These are phyloP conservation scores for Oreochromis mossambicus DNA, from an alignment of 2,797 vertebrate species.

Conservation along the genomic window DNA sequence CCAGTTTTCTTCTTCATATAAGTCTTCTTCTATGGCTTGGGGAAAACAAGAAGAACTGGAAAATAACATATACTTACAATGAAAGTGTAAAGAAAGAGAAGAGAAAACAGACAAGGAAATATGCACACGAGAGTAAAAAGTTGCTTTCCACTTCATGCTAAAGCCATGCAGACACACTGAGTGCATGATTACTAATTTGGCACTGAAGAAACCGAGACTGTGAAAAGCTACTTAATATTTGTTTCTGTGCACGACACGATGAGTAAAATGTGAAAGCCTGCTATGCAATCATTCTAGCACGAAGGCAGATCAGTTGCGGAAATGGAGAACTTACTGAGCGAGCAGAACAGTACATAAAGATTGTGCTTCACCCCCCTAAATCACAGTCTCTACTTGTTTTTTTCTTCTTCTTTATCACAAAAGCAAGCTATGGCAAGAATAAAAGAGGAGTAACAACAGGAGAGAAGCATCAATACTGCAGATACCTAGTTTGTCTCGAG, in stretches of 20 bases:
- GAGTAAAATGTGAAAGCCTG: neutral
- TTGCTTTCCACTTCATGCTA: neutral
- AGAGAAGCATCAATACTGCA: conserved; percentile 33
- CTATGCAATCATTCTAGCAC: neutral
- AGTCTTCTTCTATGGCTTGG: neutral
- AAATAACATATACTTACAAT: neutral
- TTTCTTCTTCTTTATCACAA: conserved; percentile 1
- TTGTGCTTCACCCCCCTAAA: neutral
- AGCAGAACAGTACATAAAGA: conserved; percentile 20
- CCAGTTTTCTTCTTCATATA: neutral
- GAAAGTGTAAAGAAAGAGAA: neutral
- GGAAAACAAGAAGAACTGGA: neutral
- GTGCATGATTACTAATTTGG: neutral
- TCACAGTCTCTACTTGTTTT: conserved; percentile 20
- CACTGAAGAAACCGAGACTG: neutral
- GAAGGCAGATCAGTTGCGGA: neutral
- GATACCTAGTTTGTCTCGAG: conserved; percentile 17
- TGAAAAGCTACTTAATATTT: neutral
- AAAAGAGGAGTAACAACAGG: conserved; percentile 21
- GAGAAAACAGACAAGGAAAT: neutral
- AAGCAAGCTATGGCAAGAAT: neutral
- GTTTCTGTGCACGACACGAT: neutral
- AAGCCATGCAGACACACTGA: neutral
- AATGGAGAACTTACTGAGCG: neutral
- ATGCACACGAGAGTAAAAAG: neutral